Conservation (phyloP, 2,888 invertebrate species). For the Cryptus armator region DNA sequence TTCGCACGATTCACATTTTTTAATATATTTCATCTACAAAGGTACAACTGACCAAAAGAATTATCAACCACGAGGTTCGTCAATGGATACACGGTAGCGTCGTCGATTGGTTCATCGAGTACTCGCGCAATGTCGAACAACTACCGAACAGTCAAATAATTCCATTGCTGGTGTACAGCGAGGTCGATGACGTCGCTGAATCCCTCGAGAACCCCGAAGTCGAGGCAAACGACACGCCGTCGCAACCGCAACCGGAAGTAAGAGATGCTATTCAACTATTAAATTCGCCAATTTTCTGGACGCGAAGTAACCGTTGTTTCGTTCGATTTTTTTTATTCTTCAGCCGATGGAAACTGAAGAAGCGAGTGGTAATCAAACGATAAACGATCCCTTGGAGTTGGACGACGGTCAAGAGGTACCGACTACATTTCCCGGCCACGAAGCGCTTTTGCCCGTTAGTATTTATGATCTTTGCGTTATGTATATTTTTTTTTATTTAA, state of each 20-base stretch:
- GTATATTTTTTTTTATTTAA: background rate
- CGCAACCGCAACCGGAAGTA: conserved; percentile 77
- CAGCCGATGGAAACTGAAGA: conserved; percentile 87
- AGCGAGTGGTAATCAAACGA: conserved; percentile 77
- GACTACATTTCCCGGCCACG: conserved; percentile 80
- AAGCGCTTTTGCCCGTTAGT: conserved; percentile 80
- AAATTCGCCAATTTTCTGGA: background rate
- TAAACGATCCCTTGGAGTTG: conserved; percentile 72
- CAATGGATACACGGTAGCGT: conserved; percentile 78
- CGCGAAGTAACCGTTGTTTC: background rate
- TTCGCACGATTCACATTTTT: background rate
- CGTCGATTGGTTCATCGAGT: conserved; percentile 70
- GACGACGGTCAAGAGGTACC: conserved; percentile 79
- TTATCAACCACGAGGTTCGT: conserved; percentile 77
- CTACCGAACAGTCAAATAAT: conserved; percentile 74
- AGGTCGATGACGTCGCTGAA: conserved; percentile 8
- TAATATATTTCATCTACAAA: conserved; percentile 64
- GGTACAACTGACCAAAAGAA: conserved; percentile 77
- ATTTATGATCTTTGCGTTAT: background rate
- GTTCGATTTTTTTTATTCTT: conserved; percentile 17
- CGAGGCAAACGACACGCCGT: conserved; percentile 49
- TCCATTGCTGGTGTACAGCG: conserved; percentile 74
- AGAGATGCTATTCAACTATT: conserved; percentile 11
- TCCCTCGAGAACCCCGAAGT: conserved; percentile 39
- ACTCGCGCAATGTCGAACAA: conserved; percentile 69